phyloP scores from a whole-genome alignment of 2,113 vertebrate species.

The Hemibagrus wyckioides region DNA sequence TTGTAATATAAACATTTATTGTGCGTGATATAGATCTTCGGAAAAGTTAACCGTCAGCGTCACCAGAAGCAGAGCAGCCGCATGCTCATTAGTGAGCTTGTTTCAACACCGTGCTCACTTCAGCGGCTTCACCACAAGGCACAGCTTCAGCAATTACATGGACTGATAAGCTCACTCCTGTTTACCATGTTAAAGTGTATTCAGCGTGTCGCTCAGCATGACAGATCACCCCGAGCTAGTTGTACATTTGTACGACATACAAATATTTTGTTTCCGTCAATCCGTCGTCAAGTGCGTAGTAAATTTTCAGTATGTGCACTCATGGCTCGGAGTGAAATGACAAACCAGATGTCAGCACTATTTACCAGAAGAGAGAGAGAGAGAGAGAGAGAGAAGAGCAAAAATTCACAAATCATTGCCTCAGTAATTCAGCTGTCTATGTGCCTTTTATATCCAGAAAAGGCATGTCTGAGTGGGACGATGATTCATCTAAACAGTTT shows the following conservation, averaged over 20 bases:
- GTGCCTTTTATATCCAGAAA: constrained; percentile 35
- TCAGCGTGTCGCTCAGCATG: constrained; percentile 41
- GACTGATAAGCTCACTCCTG: constrained; percentile 42
- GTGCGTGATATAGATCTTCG: not conserved
- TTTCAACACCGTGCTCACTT: constrained; percentile 48
- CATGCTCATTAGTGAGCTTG: constrained; percentile 53
- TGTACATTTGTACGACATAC: constrained; percentile 40
- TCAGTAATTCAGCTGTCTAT: constrained; percentile 37
- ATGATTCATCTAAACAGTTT: constrained; percentile 36
- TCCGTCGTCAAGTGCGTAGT: constrained; percentile 12
- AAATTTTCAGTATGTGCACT: constrained; percentile 17
- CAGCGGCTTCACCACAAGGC: constrained; percentile 41
- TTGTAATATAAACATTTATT: not conserved
- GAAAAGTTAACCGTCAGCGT: constrained; percentile 1
- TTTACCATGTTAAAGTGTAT: constrained; percentile 44
- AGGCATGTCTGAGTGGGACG: constrained; percentile 34
- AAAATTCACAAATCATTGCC: constrained; percentile 31
- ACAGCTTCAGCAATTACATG: constrained; percentile 48
- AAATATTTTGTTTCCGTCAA: constrained; percentile 38
- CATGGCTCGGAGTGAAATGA: constrained; percentile 20
- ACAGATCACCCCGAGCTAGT: constrained; percentile 46
- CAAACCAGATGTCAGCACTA: constrained; percentile 31
- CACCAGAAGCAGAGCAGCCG: constrained; percentile 21
- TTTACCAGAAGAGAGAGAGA: constrained; percentile 31
- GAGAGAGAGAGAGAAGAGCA: constrained; percentile 29